Evolutionary conservation across 2,888 invertebrate species (phyloP), one percentile per base, ranked within the genome.

Genomic region (Tetanocera ferruginea): DNA sequence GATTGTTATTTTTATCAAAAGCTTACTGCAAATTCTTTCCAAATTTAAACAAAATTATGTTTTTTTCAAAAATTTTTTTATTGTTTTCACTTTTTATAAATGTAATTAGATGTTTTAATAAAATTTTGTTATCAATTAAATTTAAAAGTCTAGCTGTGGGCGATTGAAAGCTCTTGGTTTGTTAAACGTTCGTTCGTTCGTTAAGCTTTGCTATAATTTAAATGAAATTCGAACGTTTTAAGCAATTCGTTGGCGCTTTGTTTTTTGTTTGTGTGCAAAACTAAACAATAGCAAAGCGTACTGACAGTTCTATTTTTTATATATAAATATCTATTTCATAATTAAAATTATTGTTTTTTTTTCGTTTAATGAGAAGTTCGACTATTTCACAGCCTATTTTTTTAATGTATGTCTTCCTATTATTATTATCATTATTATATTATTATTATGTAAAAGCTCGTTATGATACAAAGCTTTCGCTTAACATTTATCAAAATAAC

Each of bases 51-150:
- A 43, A 64, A 73, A 57, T 23, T 49, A n/a, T 49, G 25, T 62
- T 19, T 62, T 19, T 62, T 49, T 73, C n/a, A 23, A 62, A 62
- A 60, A 37, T 43, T 17, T 62, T 25, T 67, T 60, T 73, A 67
- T 37, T 52, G 55, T 43, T 43, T 28, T 3, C 60, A n/a, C n/a
- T n/a, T 60, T 60, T 60, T 60, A 60, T 60, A 60, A n/a, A 60
- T 4, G 28, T 28, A n/a, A 17, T 64, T 64, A 34, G 28, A 28
- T 34, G 17, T 64, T 64, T 64, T n/a, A n/a, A n/a, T 28, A 62
- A 62, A 62, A 4, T 77, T 62, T 14, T 70, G 31, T 74, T 74
- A 43, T 11, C 14, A 43, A 11, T 11, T 11, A 43, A 43, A 11
- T 43, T 43, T 3, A 43, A 43, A 43, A 43, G 43, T 43, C 14